Evolutionary conservation across 1,140 invertebrate genomes (phyloP), one percentile per base, ranked within the genome.

Genomic region (Caenorhabditis latens): DNA sequence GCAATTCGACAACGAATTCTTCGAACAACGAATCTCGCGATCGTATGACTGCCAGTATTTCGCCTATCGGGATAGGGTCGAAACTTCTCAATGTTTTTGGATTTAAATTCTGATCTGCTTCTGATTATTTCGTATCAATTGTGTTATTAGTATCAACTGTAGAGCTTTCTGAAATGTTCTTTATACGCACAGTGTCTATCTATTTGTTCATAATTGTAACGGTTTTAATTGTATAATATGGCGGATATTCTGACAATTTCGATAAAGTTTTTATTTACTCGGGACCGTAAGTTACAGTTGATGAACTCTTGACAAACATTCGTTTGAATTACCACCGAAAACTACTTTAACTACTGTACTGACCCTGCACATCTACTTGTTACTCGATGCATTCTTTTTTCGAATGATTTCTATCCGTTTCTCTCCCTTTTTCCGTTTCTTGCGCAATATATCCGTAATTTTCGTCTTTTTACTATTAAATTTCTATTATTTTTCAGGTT

Each of bases 321-420:
- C 32, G 32, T 32, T 32, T 32, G 32, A 32, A 32, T 32, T 32
- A 32, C 32, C 32, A 2, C 32, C 32, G 32, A 32, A 32, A 32
- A 32, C 32, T 32, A 32, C 32, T 32, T 32, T 32, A 32, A 32
- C 32, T 32, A 32, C 32, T 32, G 32, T 32, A 32, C 32, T 32
- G 2, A 32, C 32, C 32, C 32, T 32, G 32, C 32, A 2, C 32
- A 32, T 32, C 32, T 32, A 32, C 32, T 32, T 32, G 32, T 32
- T 32, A 1, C 32, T 32, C 2, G 2, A 32, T 46, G 65, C 65
- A 71, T 71, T 42, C 16, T 43, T 71, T 43, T 71, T 71, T 71
- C 14, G 21, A 43, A 71, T 71, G 42, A 14, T 71, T 46, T 71
- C 65, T 71, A 71, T 71, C 65, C 42, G 40, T 46, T n/a, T 43